Conservation (phyloP, 2,113 vertebrate species). For the Ceuthmochares aereus region DNA sequence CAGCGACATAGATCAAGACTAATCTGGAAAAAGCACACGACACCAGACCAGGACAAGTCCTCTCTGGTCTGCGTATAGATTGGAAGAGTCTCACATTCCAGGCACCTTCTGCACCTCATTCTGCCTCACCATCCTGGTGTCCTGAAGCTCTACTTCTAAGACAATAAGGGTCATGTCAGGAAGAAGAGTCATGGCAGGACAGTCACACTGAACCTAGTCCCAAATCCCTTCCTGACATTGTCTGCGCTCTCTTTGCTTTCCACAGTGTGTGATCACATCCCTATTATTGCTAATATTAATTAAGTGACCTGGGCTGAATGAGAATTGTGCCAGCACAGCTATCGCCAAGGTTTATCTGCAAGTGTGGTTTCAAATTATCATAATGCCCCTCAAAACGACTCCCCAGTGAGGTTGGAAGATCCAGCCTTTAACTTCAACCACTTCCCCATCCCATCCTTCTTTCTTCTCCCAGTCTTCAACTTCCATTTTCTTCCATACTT, state of each 20-base stretch:
- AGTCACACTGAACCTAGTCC: background rate
- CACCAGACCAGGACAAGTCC: background rate
- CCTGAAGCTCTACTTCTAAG: background rate
- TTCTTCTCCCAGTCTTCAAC: background rate
- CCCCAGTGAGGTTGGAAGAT: background rate
- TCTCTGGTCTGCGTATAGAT: background rate
- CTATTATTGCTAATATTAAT: background rate
- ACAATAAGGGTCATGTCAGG: background rate
- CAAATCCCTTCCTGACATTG: background rate
- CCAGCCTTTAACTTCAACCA: background rate
- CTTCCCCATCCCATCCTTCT: background rate
- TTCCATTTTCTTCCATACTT: background rate
- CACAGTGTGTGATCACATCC: background rate
- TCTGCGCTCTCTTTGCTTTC: background rate
- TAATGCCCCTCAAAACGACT: background rate
- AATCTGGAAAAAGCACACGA: background rate
- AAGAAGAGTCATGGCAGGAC: background rate
- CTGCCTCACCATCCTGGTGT: background rate
- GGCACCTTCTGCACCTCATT: background rate
- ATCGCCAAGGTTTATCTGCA: background rate
- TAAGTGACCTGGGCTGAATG: background rate
- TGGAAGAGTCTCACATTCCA: background rate
- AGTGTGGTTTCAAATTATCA: background rate
- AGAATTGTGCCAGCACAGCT: background rate
- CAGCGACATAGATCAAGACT: background rate